These are phyloP conservation scores for Chionoecetes opilio DNA, from an alignment of 1,140 invertebrate genomes.

Conservation along the genomic window DNA sequence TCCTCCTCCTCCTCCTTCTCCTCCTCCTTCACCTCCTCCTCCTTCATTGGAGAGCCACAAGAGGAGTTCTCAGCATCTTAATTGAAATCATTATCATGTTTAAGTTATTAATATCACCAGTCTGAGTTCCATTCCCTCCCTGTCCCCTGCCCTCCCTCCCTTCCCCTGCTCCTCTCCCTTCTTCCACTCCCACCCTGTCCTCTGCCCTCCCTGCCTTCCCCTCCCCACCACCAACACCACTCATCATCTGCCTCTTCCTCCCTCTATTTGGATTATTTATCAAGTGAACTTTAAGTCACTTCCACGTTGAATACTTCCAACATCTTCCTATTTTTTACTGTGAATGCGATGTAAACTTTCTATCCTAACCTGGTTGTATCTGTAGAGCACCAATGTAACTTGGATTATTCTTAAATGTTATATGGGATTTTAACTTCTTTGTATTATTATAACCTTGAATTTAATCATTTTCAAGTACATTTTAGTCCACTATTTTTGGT, in stretches of 20 bases:
- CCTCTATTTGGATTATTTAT: neutral
- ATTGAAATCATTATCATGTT: slow-evolving; percentile 31
- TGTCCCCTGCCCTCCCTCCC: neutral
- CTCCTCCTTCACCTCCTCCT: neutral
- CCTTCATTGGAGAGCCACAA: slow-evolving; percentile 1
- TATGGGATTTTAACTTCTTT: too few species aligned
- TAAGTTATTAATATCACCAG: slow-evolving; percentile 21
- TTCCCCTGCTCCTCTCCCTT: neutral
- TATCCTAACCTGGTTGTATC: neutral
- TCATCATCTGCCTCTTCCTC: neutral
- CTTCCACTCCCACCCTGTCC: neutral
- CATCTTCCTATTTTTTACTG: neutral
- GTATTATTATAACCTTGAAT: too few species aligned
- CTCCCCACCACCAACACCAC: neutral
- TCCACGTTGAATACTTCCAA: neutral
- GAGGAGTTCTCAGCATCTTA: neutral
- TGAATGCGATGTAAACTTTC: too few species aligned
- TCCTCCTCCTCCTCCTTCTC: neutral
- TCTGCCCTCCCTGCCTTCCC: neutral
- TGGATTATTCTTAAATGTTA: too few species aligned
- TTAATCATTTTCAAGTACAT: too few species aligned
- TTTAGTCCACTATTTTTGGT: too few species aligned
- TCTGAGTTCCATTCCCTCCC: neutral
- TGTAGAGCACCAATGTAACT: too few species aligned
- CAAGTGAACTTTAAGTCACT: neutral